phyloP scores from a whole-genome alignment of 2,113 vertebrate species.

The Malurus alboscapulatus region DNA sequence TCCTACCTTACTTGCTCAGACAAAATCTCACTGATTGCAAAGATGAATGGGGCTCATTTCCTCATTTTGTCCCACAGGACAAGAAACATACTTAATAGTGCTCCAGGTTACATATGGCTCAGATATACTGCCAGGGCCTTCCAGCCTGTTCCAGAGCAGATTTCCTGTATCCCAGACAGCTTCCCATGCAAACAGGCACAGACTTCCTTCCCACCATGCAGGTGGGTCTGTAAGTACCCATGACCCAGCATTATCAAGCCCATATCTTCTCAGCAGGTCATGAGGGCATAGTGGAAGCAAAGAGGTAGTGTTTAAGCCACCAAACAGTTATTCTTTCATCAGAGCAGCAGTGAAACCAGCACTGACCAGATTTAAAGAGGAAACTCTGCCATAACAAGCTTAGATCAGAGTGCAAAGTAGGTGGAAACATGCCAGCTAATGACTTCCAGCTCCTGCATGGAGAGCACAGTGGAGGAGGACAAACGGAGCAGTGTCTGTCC shows the following conservation, averaged over 20 bases:
- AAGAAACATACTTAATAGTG: neutral
- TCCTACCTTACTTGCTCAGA: neutral
- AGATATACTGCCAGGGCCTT: neutral
- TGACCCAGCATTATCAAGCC: neutral
- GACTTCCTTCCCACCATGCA: neutral
- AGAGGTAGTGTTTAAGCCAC: neutral
- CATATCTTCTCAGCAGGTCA: neutral
- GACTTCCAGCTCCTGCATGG: constrained; percentile 20
- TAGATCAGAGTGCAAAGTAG: constrained; percentile 20
- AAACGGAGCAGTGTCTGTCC: constrained; percentile 12
- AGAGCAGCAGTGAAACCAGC: neutral
- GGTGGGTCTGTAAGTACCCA: neutral
- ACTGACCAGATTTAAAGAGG: neutral
- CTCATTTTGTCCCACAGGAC: constrained; percentile 20
- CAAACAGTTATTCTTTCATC: constrained; percentile 16
- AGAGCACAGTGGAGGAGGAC: neutral
- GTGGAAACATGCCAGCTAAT: constrained; percentile 25
- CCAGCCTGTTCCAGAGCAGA: constrained; percentile 11
- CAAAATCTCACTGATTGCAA: neutral
- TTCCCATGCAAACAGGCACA: constrained; percentile 26
- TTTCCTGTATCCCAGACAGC: constrained; percentile 37
- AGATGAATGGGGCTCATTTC: constrained; percentile 41
- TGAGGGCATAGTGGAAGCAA: neutral
- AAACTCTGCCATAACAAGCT: constrained; percentile 37
- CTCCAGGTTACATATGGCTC: constrained; percentile 8